Conservation (phyloP, 2,888 invertebrate genomes). For the Tetropium fuscum region DNA sequence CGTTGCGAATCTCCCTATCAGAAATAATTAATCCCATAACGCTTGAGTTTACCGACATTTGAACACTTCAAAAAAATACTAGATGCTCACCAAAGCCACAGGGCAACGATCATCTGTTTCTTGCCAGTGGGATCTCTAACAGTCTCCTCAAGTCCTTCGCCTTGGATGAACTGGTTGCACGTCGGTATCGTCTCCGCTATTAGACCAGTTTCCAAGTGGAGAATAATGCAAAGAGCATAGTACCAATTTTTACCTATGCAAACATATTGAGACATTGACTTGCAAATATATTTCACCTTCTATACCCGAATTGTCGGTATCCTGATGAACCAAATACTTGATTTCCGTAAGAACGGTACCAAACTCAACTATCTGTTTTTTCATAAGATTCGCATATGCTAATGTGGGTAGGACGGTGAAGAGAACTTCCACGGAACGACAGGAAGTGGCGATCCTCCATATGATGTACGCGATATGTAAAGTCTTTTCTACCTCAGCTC, state of each 20-base stretch:
- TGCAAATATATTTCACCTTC: neutral
- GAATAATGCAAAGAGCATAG: constrained; percentile 69
- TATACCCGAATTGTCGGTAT: constrained; percentile 54
- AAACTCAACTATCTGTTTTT: constrained; percentile 62
- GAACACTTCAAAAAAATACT: neutral
- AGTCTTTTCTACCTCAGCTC: constrained; percentile 59
- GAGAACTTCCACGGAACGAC: constrained; percentile 56
- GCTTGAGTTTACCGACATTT: too few relatives aligned
- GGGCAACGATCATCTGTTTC: constrained; percentile 68
- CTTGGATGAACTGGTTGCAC: constrained; percentile 67
- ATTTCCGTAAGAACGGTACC: constrained; percentile 65
- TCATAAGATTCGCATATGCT: constrained; percentile 59
- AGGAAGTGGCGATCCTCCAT: constrained; percentile 59
- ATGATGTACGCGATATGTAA: constrained; percentile 63
- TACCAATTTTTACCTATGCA: constrained; percentile 71
- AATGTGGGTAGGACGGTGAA: constrained; percentile 62
- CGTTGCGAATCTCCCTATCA: constrained; percentile 69
- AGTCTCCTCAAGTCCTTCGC: constrained; percentile 67
- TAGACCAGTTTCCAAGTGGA: constrained; percentile 73
- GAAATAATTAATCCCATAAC: too few relatives aligned
- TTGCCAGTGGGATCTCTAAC: constrained; percentile 69
- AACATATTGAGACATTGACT: neutral
- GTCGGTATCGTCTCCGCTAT: constrained; percentile 69
- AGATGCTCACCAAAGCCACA: constrained; percentile 72
- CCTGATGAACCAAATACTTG: constrained; percentile 52